Evolutionary conservation across 53 echinoderm and acorn worm genomes (phyloP).

Genomic region (Holothuria scabra): DNA sequence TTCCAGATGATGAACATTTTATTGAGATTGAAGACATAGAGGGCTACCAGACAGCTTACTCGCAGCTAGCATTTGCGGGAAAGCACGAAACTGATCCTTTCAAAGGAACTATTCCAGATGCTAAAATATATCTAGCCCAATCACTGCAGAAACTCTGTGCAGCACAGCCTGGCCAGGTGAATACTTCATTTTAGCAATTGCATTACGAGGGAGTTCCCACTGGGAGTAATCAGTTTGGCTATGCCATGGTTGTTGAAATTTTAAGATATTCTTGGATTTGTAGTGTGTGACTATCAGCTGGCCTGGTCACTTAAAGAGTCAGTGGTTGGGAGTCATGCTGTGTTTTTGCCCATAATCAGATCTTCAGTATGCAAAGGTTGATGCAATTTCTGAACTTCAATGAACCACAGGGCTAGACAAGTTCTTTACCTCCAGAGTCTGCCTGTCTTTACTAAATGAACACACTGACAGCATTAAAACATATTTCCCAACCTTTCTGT

Average conservation of each 20-base stretch:
- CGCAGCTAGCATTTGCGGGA: slow-evolving; percentile 87
- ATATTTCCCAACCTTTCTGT: no score
- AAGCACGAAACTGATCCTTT: slow-evolving; percentile 89
- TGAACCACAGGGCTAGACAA: no score
- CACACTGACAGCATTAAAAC: no score
- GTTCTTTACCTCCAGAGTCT: no score
- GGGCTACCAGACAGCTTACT: slow-evolving; percentile 92
- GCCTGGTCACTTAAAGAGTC: no score
- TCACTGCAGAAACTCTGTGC: slow-evolving; percentile 73
- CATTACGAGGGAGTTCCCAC: background rate
- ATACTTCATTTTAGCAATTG: background rate
- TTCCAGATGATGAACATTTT: slow-evolving; percentile 97
- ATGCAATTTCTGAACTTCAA: no score
- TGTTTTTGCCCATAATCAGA: no score
- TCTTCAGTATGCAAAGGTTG: no score
- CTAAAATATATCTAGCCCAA: slow-evolving; percentile 85
- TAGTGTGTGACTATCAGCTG: no score
- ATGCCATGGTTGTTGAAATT: background rate
- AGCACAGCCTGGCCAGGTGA: slow-evolving; percentile 84
- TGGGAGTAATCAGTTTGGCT: background rate
- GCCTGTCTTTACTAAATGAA: no score
- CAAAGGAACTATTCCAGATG: slow-evolving; percentile 67
- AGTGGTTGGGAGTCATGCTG: no score
- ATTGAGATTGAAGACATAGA: slow-evolving; percentile 97
- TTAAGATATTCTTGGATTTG: no score